Conservation (phyloP, 2,797 vertebrate species). For the Sebastes reedi region DNA sequence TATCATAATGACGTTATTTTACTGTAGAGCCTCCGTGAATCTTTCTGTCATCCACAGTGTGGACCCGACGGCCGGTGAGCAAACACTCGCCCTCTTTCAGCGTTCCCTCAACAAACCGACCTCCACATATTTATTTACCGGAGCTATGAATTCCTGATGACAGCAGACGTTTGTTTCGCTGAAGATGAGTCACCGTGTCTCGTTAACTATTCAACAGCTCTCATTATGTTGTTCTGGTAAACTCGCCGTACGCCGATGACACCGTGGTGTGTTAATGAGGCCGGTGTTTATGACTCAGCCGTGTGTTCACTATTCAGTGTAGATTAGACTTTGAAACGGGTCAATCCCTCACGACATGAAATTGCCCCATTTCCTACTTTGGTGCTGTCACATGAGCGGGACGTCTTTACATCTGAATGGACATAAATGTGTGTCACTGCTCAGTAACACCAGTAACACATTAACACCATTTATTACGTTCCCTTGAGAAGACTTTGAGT, state of each 20-base stretch:
- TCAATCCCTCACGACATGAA: neutral
- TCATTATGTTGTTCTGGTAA: slow-evolving; percentile 26
- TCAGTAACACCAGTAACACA: neutral
- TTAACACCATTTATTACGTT: neutral
- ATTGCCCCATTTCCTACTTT: neutral
- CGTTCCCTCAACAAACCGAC: neutral
- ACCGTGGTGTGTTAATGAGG: neutral
- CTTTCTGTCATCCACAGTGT: too few relatives aligned
- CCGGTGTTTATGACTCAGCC: neutral
- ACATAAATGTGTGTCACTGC: neutral
- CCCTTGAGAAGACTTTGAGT: neutral
- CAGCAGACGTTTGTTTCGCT: neutral
- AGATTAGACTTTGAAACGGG: neutral
- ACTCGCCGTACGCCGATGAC: neutral
- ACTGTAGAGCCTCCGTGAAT: too few relatives aligned
- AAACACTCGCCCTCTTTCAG: neutral
- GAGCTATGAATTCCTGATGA: slow-evolving; percentile 28
- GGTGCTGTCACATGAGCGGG: neutral
- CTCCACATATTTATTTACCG: neutral
- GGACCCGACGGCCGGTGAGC: neutral
- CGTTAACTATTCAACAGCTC: slow-evolving; percentile 12
- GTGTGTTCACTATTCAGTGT: fast-evolving
- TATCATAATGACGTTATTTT: neutral
- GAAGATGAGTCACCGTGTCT: slow-evolving; percentile 14
- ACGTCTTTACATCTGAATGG: neutral